phyloP scores from a whole-genome alignment of 2,113 vertebrate genomes.

The Plectropomus leopardus region DNA sequence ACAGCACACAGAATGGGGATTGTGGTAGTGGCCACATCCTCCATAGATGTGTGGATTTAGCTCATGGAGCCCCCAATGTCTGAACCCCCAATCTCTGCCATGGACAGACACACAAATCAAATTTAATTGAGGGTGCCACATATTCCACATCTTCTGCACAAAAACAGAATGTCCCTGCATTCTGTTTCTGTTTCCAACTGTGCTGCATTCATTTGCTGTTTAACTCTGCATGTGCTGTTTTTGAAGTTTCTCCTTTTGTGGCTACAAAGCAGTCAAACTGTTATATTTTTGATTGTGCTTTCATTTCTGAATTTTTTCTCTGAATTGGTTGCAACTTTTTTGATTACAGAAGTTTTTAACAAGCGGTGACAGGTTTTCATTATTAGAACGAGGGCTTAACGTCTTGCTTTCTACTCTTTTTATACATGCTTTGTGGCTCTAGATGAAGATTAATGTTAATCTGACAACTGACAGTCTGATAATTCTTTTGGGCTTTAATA shows the following conservation, averaged over 20 bases:
- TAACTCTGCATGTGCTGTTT: conserved; percentile 18
- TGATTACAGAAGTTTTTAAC: conserved; percentile 36
- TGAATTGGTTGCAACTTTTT: conserved; percentile 27
- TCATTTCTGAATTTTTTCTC: conserved; percentile 4
- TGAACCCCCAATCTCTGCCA: conserved; percentile 9
- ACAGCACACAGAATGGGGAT: background rate
- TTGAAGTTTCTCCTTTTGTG: conserved; percentile 2
- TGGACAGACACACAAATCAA: conserved; percentile 41
- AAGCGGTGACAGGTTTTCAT: conserved; percentile 37
- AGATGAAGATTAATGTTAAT: conserved; percentile 41
- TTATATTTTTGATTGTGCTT: conserved; percentile 34
- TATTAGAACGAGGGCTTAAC: conserved; percentile 36
- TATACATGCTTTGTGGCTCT: conserved; percentile 38
- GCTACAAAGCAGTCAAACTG: conserved; percentile 7
- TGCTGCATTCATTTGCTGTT: conserved; percentile 25
- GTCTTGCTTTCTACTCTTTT: conserved; percentile 14
- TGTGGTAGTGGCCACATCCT: conserved; percentile 48
- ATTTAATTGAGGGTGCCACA: conserved; percentile 57
- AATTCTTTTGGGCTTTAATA: conserved; percentile 7
- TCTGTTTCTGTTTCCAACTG: conserved; percentile 4
- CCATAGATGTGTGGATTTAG: conserved; percentile 25
- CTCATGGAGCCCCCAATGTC: conserved; percentile 15
- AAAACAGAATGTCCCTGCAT: background rate
- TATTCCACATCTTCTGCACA: conserved; percentile 45
- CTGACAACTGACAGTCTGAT: conserved; percentile 40